Evolutionary conservation across 2,797 vertebrate species (phyloP).

Genomic region (Malurus splendens): DNA sequence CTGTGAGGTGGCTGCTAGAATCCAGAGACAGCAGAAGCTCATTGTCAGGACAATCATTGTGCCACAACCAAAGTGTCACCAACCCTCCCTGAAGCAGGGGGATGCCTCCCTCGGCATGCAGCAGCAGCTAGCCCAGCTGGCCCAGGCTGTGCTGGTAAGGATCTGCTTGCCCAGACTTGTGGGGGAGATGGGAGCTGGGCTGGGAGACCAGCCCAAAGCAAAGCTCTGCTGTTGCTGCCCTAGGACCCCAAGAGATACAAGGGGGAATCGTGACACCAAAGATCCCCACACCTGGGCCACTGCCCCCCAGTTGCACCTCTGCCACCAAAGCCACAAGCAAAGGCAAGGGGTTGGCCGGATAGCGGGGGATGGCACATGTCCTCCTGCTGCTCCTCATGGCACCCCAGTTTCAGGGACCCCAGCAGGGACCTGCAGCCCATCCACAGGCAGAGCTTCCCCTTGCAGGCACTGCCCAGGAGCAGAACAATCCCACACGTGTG

Average conservation of each 20-base stretch:
- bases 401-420: fast-evolving
- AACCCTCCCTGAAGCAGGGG: neutral
- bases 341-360: neutral
- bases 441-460: neutral
- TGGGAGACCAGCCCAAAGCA: neutral
- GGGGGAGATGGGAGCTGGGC: neutral
- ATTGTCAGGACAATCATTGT: neutral
- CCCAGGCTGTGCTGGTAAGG: neutral
- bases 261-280: neutral
- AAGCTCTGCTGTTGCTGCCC: neutral
- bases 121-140: neutral
- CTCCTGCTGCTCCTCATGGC: neutral
- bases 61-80: fast-evolving
- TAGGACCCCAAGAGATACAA: fast-evolving
- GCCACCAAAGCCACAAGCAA: neutral
- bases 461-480: neutral
- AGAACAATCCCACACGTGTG: fast-evolving
- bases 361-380: neutral
- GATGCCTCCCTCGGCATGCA: neutral
- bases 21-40: neutral
- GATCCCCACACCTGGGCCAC: neutral
- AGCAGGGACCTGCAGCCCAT: neutral
- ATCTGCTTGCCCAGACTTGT: neutral
- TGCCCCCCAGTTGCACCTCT: neutral
- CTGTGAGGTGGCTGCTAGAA: neutral